Percentiles rank a stretch among this genome's conserved stretches.
phyloP scores from a whole-genome alignment of 1,140 invertebrate genomes.

The Ceratoteleas bidentatus region DNA sequence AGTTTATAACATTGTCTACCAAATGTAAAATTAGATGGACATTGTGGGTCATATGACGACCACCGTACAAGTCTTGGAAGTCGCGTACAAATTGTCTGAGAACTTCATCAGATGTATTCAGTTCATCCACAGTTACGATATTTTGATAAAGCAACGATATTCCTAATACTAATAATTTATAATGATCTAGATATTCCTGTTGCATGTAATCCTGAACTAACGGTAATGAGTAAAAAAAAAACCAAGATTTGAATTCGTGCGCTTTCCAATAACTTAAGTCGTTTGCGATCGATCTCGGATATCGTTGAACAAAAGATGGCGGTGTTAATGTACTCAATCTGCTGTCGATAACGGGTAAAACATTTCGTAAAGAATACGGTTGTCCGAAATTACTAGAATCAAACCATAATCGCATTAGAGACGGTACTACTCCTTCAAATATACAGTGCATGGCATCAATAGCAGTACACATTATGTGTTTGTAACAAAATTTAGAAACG shows the following conservation, averaged over 20 bases:
- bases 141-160: slow-evolving; percentile 13
- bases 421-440: not conserved
- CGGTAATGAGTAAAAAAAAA: slow-evolving; percentile 48
- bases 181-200: slow-evolving; percentile 22
- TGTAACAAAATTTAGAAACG: not conserved
- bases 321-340: slow-evolving; percentile 31
- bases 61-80: slow-evolving; percentile 42
- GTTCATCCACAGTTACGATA: slow-evolving; percentile 5
- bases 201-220: slow-evolving; percentile 28
- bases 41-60: slow-evolving; percentile 37
- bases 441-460: not conserved
- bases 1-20: slow-evolving; percentile 37
- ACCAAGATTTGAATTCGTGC: slow-evolving; percentile 41
- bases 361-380: slow-evolving; percentile 25
- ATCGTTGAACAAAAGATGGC: slow-evolving; percentile 41
- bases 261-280: slow-evolving; percentile 46
- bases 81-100: slow-evolving; percentile 41
- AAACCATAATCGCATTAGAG: not conserved
- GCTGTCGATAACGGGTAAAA: slow-evolving; percentile 19
- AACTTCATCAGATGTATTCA: slow-evolving; percentile 57
- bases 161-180: slow-evolving; percentile 24
- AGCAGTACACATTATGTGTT: not conserved
- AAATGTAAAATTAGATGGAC: slow-evolving; percentile 60
- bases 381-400: not conserved
- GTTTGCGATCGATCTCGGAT: slow-evolving; percentile 19